A percentile compares a stretch with the other conserved stretches of the same genome.
Evolutionary conservation across 2,113 vertebrate species (phyloP).

Genomic region (Emydocephalus ijimae): DNA sequence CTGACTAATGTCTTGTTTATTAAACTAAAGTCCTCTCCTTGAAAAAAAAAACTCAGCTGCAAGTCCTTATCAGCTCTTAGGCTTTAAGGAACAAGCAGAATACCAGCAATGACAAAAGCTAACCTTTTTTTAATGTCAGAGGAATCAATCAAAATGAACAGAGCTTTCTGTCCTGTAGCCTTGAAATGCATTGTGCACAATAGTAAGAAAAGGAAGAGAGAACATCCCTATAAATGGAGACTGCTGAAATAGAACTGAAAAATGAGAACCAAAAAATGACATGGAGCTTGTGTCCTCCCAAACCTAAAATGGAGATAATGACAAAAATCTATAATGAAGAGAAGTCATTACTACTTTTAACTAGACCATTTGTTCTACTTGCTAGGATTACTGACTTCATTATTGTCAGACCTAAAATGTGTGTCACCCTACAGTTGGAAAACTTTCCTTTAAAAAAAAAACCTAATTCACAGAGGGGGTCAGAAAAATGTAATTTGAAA

Average conservation of each 20-base stretch:
- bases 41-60: constrained; percentile 47
- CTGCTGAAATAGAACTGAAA: constrained; percentile 58
- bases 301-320: constrained; percentile 54
- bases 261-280: constrained; percentile 55
- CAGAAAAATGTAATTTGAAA: constrained; percentile 27
- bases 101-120: constrained; percentile 52
- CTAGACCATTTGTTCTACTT: constrained; percentile 50
- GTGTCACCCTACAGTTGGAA: constrained; percentile 36
- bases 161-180: constrained; percentile 23
- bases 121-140: constrained; percentile 58
- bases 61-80: constrained; percentile 26
- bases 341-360: constrained; percentile 62
- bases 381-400: constrained; percentile 57
- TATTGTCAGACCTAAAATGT: constrained; percentile 6
- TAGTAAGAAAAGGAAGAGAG: constrained; percentile 50
- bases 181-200: constrained; percentile 29
- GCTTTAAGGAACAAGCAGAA: constrained; percentile 58
- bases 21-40: constrained; percentile 23
- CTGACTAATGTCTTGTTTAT: constrained; percentile 22
- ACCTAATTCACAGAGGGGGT: constrained; percentile 18
- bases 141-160: constrained; percentile 25
- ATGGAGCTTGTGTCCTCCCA: constrained; percentile 48
- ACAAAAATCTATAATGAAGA: constrained; percentile 56
- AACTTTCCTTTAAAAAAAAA: constrained; percentile 33
- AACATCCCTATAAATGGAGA: constrained; percentile 49